Base-by-base conservation (phyloP, 2,113 vertebrate genomes). In the Neomonachus schauinslandi region DNA sequence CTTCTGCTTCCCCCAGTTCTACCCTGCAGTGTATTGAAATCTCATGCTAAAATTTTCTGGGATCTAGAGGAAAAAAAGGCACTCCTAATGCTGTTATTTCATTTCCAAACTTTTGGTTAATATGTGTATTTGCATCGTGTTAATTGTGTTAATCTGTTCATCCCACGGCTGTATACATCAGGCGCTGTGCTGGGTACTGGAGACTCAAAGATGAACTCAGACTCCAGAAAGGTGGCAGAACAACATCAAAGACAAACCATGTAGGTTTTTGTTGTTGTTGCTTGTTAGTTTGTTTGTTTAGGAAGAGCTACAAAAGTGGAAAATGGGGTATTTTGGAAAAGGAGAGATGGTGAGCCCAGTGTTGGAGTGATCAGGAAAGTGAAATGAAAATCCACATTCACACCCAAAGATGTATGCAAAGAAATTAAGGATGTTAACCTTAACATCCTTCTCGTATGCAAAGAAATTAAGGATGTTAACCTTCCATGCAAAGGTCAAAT, bases 1-100 rank as follows among this genome's bases (percentile, higher is more conserved):
- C 31, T 21, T 71, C 31, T 71, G 49, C 18, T 72, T 61, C 46
- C 21, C 16, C 59, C 24, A 51, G 0, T 33, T 10, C 22, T 4
- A 39, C 8, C 26, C 13, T 18, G 16, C 4, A 31, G 53, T 11
- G 15, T 28, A 59, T 14, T 71, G 12, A 69, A 83, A 71, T 36
- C 57, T 63, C 10, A 55, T 33, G 22, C n/a, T 89, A 31, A 72
- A 46, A 11, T 1, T 31, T 84, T 85, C 76, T 31, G 24, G 36
- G 31, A 81, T 49, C 31, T 33, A 33, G 74, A 16, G 9, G 4
- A 12, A 6, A 7, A 31, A 84, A 86, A 11, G 15, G 6, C 24
- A 4, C 2, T 10, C 15, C 4, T 5, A 5, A 22, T n/a, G 36
- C 8, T 82, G 0, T 31, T 24, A 16, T 33, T 65, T 72, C 0